Evolutionary conservation across 2,888 invertebrate species (phyloP).

Genomic region (Acanthacorydalis orientalis): DNA sequence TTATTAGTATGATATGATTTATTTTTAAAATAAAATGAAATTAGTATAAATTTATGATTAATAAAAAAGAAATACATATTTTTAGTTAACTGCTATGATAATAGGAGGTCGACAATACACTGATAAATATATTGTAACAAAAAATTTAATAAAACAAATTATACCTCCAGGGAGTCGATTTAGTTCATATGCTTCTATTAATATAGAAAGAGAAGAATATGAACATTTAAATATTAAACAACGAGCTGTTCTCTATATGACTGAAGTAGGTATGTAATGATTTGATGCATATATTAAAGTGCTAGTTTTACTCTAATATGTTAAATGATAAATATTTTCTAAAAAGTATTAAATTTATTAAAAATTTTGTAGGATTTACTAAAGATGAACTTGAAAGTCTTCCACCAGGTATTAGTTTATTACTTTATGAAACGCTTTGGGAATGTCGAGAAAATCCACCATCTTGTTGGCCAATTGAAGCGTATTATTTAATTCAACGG

Average conservation of each 20-base stretch:
- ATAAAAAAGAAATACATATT: constrained; percentile 9
- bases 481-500: constrained; percentile 53
- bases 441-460: constrained; percentile 54
- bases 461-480: constrained; percentile 50
- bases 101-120: constrained; percentile 6
- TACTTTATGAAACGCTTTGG: constrained; percentile 51
- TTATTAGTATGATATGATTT: too few species aligned
- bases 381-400: constrained; percentile 52
- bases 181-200: constrained; percentile 16
- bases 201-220: neutral
- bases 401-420: constrained; percentile 52
- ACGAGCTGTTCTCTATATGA: constrained; percentile 35
- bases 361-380: constrained; percentile 31
- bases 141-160: constrained; percentile 10
- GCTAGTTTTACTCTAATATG: neutral
- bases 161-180: constrained; percentile 21
- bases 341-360: neutral
- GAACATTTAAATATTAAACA: constrained; percentile 15
- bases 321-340: neutral
- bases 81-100: constrained; percentile 20
- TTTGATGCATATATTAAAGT: too few species aligned
- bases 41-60: too few species aligned
- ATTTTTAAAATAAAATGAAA: too few species aligned
- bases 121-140: constrained; percentile 5
- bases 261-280: constrained; percentile 23